Evolutionary conservation across 2,113 vertebrate species (phyloP).

Genomic region (Pipra filicauda): DNA sequence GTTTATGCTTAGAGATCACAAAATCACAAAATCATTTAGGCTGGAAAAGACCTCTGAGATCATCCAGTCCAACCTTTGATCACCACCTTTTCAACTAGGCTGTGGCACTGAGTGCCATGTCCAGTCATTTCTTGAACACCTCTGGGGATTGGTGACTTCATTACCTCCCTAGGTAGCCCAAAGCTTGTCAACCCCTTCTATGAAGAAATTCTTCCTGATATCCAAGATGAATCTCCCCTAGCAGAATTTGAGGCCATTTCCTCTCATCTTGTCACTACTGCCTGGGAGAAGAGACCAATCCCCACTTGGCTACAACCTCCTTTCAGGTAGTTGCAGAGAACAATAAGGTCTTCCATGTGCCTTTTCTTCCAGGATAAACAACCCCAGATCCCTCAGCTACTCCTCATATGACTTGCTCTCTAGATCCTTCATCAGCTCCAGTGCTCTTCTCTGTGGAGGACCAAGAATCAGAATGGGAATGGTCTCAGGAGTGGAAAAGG

Average conservation of each 20-base stretch:
- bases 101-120: not conserved
- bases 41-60: not conserved
- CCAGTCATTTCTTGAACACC: not conserved
- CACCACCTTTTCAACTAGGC: not conserved
- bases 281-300: not conserved
- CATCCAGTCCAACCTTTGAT: not conserved
- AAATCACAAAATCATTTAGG: not conserved
- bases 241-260: not conserved
- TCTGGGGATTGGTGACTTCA: not conserved
- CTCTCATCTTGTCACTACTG: not conserved
- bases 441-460: not conserved
- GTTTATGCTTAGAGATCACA: not conserved
- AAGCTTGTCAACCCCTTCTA: not conserved
- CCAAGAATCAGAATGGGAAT: too few relatives aligned
- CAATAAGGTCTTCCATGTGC: not conserved
- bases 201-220: not conserved
- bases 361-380: not conserved
- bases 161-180: not conserved
- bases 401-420: not conserved
- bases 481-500: too few relatives aligned
- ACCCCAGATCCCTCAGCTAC: not conserved
- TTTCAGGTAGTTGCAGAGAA: not conserved
- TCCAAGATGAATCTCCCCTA: not conserved
- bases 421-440: accelerated
- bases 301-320: accelerated